Base-by-base conservation (phyloP, 2,797 vertebrate species). In the Leuciscus waleckii region DNA sequence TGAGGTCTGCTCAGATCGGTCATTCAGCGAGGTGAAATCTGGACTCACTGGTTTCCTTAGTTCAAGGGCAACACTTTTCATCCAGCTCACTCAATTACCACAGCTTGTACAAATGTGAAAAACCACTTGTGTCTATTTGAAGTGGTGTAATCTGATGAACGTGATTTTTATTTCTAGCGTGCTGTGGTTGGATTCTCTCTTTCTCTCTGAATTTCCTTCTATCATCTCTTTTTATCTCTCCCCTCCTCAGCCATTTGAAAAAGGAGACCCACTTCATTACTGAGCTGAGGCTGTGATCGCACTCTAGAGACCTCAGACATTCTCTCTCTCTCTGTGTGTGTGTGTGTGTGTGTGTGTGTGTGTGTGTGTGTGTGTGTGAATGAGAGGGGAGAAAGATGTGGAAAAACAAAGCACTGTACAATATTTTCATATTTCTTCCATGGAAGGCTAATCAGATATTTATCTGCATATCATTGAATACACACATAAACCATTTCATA, bases 191-290 rank as follows among this genome's bases (percentile, higher is more conserved):
- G 76, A 70, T 74, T 78, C 46, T 37, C 63, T 84, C 77, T 81
- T 80, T 81, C 79, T 80, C 56, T 74, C 74, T 79, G 29, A 84
- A 82, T 81, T 70, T 76, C 84, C 73, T 49, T 69, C 85, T 81
- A 85, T 68, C 68, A n/a, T 71, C 56, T 76, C 82, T 79, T 82
- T 78, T 86, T 70, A 86, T 82, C 73, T 77, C 51, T 32, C 39
- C 51, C 43, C 79, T 77, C 79, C 79, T 79, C 41, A 67, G 32
- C 74, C 74, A 67, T 79, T 63, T 81, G 85, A 67, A 88, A 88
- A 81, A 75, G 29, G 76, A 89, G 82, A 80, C 17, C 41, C 85
- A 86, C 82, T 88, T 83, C 85, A 87, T 88, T 84, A 88, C 81
- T 54, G 85, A 83, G 81, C 69, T 75, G 84, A 61, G 74, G 73